Base-by-base conservation (phyloP, 2,888 invertebrate genomes). In the Athalia circularis region DNA sequence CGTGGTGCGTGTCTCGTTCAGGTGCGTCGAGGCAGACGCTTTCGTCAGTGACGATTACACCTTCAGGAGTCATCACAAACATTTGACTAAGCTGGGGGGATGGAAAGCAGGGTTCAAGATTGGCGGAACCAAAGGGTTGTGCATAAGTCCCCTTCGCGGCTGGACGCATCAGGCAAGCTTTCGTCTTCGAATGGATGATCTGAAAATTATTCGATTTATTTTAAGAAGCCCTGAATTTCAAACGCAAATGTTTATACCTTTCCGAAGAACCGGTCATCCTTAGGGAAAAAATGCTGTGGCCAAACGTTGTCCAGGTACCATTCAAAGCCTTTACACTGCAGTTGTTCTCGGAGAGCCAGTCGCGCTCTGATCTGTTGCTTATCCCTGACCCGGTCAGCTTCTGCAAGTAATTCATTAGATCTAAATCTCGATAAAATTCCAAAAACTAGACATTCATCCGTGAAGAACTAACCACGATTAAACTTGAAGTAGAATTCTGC, bases 291-390 rank as follows among this genome's bases (percentile, higher is more conserved):
- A 88, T 99, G 96, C 87, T 98, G 96, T 0, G 98, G 98, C 97
- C 99, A 99, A 45, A 99, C 94, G 86, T 96, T 96, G 77, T 96
- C 94, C 83, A 99, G 92, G 90, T 98, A 99, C 99, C 99, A 99
- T 75, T 94, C 93, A 87, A 99, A 99, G 83, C 93, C 94, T 90
- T 97, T 96, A 89, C 98, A 98, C 15, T 95, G 91, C 57, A 98
- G 91, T 81, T 92, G 92, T 81, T 95, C 92, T 0, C 95, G 92
- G 61, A 99, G 90, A 47, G 93, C 93, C 11, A 95, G 84, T 77
- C 99, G 90, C 5, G 92, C 91, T 64, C 91, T 88, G 11, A 94
- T 91, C 84, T 92, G 92, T 84, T 96, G 95, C 77, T 92, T 91
- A 70, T 94, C 92, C 47, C 93, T 92, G 47, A 93, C 87, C 81